phyloP scores from a whole-genome alignment of 2,797 vertebrate genomes.

The Hippopotamyrus pictus region DNA sequence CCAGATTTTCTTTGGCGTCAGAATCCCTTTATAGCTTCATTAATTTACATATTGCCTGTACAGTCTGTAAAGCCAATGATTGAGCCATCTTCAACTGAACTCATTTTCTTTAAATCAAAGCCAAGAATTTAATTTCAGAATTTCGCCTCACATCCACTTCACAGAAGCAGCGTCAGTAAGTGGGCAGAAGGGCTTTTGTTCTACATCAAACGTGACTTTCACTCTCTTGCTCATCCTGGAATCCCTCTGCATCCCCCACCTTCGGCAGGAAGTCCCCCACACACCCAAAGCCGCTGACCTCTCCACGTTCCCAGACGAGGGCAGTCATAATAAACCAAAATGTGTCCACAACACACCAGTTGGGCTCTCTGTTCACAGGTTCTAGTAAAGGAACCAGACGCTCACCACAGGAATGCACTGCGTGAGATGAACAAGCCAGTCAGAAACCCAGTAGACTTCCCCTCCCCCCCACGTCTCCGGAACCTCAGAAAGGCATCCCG shows the following conservation, averaged over 20 bases:
- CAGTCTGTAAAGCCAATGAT: not conserved
- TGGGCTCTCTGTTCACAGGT: not conserved
- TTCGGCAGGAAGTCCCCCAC: not conserved
- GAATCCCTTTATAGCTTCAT: not conserved
- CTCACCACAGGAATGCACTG: not conserved
- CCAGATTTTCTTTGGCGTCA: not conserved
- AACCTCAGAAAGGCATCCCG: slow-evolving; percentile 69
- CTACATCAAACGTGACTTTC: not conserved
- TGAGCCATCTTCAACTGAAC: not conserved
- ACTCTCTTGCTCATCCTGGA: not conserved
- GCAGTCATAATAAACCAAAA: not conserved
- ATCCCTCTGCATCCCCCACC: not conserved
- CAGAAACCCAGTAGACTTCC: not conserved
- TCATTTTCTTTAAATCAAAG: slow-evolving; percentile 20
- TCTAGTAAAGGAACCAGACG: not conserved
- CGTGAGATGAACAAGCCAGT: not conserved
- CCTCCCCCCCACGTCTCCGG: slow-evolving; percentile 4
- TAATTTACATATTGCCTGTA: not conserved
- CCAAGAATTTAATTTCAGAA: slow-evolving; percentile 58
- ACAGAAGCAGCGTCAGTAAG: slow-evolving; percentile 48
- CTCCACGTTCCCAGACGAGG: not conserved
- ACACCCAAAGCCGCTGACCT: not conserved
- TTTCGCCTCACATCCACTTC: slow-evolving; percentile 51
- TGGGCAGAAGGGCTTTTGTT: slow-evolving; percentile 33
- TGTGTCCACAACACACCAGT: not conserved